Evolutionary conservation across 2,888 invertebrate genomes (phyloP), one percentile per base, ranked within the genome.

Genomic region (Eupsilia transversa): DNA sequence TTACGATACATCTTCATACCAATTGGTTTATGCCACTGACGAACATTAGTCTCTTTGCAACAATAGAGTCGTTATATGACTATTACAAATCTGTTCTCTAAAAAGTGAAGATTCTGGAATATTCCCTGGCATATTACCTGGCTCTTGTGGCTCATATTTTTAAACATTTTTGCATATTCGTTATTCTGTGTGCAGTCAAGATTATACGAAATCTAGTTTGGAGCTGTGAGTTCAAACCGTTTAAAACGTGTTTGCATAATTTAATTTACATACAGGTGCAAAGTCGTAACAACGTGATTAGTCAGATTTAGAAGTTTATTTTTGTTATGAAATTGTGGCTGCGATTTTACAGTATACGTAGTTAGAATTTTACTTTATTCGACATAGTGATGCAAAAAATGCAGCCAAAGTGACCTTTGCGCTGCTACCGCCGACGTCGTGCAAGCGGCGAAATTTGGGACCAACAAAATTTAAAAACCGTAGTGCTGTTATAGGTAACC

Each of bases 231-330:
- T 72, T 61, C 72, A 72, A 59, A 79, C 27, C 46, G 52, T 64
- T 74, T 64, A 59, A 52, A 74, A 49, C n/a, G 9, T 52, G 52
- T 80, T 80, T 54, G 59, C 57, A 80, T 80, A 80, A 74, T 77
- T 59, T 38, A 77, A 77, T 77, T 77, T 38, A 64, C 77, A 77
- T 80, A 80, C 80, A 64, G 63, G 75, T 74, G 80, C 74, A 23
- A 57, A 52, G 63, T 74, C 43, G 23, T 64, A 74, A 64, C 20
- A 57, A 74, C 43, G 52, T 52, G 52, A 77, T 74, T 74, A 74
- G 63, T 33, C 17, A 74, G 2, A 74, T 74, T 64, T 74, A 46
- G 27, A 38, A 3, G 52, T 52, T 43, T 64, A 38, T 64, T 64
- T 74, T 54, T 63, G 17, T 38, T 46, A 27, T 38, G 30, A 38